A percentile compares a stretch with the other conserved stretches of the same genome.
phyloP scores from a whole-genome alignment of 92 coral and sea anemone species.

The Pocillopora grandis region DNA sequence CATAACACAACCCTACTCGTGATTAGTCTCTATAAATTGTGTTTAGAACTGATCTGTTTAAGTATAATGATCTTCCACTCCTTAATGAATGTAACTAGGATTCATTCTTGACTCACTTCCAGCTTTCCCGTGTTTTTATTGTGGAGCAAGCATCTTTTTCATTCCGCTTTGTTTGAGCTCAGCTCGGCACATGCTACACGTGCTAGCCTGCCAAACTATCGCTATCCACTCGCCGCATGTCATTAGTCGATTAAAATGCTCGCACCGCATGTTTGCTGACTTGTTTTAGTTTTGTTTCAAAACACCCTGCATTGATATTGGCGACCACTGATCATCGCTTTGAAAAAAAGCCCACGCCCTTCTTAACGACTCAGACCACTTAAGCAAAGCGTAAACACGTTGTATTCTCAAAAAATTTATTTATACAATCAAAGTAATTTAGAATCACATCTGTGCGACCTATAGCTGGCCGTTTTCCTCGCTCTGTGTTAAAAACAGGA shows the following conservation, averaged over 20 bases:
- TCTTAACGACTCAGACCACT: constrained; percentile 1
- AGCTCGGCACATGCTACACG: constrained; percentile 38
- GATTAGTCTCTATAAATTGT: neutral
- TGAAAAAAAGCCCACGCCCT: constrained; percentile 12
- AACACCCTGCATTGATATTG: constrained; percentile 25
- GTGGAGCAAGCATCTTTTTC: neutral
- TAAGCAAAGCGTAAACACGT: constrained; percentile 1
- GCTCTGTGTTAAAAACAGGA: neutral
- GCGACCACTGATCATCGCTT: constrained; percentile 17
- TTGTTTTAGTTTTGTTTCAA: constrained; percentile 31
- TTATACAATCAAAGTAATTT: neutral
- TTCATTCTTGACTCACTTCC: neutral
- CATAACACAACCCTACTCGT: constrained; percentile 10
- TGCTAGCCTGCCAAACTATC: neutral
- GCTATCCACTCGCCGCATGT: constrained; percentile 31
- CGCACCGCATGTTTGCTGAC: constrained; percentile 44
- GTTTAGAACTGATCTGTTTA: neutral
- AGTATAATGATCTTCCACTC: neutral
- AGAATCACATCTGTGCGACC: neutral
- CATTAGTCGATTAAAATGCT: constrained; percentile 14
- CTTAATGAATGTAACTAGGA: neutral
- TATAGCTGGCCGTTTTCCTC: neutral
- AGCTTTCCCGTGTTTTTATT: neutral
- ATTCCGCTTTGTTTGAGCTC: constrained; percentile 20
- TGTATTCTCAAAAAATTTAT: neutral